Evolutionary conservation across 2,113 vertebrate species (phyloP), one percentile per base, ranked within the genome.

Genomic region (Sorex araneus): DNA sequence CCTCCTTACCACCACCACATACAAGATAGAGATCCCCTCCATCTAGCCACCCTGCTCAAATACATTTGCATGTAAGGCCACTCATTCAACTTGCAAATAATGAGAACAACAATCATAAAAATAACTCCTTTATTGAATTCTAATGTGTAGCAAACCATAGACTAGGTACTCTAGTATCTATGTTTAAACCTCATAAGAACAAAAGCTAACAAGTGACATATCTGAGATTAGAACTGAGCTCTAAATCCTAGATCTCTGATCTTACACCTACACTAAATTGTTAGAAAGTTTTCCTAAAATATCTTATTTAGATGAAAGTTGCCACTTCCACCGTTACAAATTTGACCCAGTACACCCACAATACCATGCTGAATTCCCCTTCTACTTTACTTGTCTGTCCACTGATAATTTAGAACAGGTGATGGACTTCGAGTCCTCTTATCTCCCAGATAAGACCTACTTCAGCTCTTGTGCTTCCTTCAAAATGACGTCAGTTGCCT

Each of bases 101-200:
- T 34, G 16, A 3, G 70, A 88, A 57, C n/a, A 80, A 76, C n/a
- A n/a, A n/a, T 87, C 71, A 32, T 36, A 45, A 89, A 94, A 95
- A 50, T 16, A 50, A 50, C 12, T 90, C 85, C 70, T 71, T 28
- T 84, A 30, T 25, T 43, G 45, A 74, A 36, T 47, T 34, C 40
- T n/a, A 69, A 3, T 6, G 2, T 69, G 45, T 43, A 64, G 74
- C n/a, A 60, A 21, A 27, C 54, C 69, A 73, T 5, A 36, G 8
- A 50, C 23, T 64, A 82, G 47, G 47, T 74, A n/a, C 25, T 73
- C 11, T 23, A 16, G n/a, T 19, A 43, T 47, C 66, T 85, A 64
- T 2, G 27, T 83, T 83, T 60, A 79, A n/a, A 27, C n/a, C 67
- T 90, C 36, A 45, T 0, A 10, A 34, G 87, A 67, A 63, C n/a